Conservation (phyloP, 2,888 invertebrate genomes). For the Pollenia griseotomentosa region DNA sequence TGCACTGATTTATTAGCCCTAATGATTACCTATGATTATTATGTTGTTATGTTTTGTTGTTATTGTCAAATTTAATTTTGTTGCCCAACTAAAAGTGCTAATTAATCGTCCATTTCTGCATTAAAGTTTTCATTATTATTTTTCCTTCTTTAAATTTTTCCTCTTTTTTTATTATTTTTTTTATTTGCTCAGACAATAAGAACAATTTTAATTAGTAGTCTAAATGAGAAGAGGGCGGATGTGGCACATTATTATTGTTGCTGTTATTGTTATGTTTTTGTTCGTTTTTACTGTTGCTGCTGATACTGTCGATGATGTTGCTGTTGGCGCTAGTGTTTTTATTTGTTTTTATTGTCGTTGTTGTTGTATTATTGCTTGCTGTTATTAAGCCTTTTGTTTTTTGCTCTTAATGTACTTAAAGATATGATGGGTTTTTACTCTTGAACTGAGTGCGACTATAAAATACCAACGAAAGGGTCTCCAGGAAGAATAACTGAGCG, state of each 20-base stretch:
- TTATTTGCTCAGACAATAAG: constrained; percentile 52
- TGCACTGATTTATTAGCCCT: too few species aligned
- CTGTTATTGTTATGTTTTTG: constrained; percentile 47
- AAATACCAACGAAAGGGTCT: constrained; percentile 63
- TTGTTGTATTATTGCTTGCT: constrained; percentile 59
- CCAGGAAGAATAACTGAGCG: constrained; percentile 21
- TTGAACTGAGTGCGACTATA: constrained; percentile 60
- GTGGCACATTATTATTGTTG: constrained; percentile 67
- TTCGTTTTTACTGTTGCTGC: constrained; percentile 41
- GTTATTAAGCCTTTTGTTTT: constrained; percentile 68
- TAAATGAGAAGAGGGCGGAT: constrained; percentile 67
- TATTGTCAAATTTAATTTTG: not conserved
- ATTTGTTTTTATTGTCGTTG: constrained; percentile 23
- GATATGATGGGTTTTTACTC: constrained; percentile 67
- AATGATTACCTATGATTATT: not conserved
- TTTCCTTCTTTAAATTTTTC: not conserved
- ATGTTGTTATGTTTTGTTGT: not conserved
- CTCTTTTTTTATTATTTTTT: constrained; percentile 1
- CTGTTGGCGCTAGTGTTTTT: constrained; percentile 8
- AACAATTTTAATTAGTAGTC: constrained; percentile 71
- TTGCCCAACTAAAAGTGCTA: not conserved
- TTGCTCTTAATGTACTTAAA: constrained; percentile 67
- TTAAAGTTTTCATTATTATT: not conserved
- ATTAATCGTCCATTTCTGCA: not conserved
- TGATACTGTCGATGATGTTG: constrained; percentile 36